These are phyloP conservation scores for Cactoblastis cactorum DNA, from an alignment of 2,888 invertebrate genomes.

Conservation along the genomic window DNA sequence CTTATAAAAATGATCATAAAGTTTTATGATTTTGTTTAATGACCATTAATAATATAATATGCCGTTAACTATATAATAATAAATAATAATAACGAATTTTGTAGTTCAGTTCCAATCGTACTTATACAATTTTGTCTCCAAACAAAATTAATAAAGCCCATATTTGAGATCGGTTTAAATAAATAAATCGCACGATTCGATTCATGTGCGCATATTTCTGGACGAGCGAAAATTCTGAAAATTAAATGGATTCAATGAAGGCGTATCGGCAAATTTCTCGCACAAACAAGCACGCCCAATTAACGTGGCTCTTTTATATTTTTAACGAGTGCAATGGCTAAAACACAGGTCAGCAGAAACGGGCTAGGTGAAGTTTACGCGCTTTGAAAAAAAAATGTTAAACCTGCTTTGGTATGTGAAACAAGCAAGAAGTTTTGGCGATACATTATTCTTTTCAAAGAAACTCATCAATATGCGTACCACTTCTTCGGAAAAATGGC, in stretches of 20 bases:
- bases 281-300: slow-evolving; percentile 58
- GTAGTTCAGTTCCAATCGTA: too few species aligned
- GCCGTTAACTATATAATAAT: too few species aligned
- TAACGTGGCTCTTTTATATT: slow-evolving; percentile 38
- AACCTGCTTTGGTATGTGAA: slow-evolving; percentile 40
- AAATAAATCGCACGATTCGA: slow-evolving; percentile 6
- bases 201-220: neutral
- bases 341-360: slow-evolving; percentile 38
- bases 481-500: too few species aligned
- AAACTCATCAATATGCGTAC: too few species aligned
- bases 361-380: slow-evolving; percentile 40
- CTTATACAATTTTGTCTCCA: too few species aligned
- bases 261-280: slow-evolving; percentile 48
- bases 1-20: too few species aligned
- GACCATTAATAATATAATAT: too few species aligned
- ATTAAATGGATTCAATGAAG: slow-evolving; percentile 24
- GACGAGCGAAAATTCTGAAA: slow-evolving; percentile 17
- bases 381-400: slow-evolving; percentile 50
- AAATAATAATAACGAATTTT: too few species aligned
- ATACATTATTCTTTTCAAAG: neutral
- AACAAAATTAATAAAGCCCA: neutral
- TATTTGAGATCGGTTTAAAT: neutral
- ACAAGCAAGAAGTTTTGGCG: slow-evolving; percentile 29
- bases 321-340: slow-evolving; percentile 41
- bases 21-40: too few species aligned